Base-by-base conservation (phyloP, 2,888 invertebrate genomes). In the Candidula unifasciata region DNA sequence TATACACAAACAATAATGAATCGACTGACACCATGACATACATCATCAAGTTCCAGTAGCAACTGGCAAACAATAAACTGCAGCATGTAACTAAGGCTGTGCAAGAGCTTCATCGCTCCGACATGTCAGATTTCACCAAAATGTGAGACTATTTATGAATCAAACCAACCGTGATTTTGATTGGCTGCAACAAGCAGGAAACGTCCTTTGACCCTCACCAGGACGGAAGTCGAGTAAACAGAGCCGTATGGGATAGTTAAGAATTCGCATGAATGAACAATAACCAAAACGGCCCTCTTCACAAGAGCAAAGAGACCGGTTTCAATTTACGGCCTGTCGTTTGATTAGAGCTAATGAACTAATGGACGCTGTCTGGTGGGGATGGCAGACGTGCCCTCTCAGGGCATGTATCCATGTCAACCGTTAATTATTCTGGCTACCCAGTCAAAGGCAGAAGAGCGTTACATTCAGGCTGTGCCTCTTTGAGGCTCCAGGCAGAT, bases 251-350 rank as follows among this genome's bases (percentile, higher is more conserved):
- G 77, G 84, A 77, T 73, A 64, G 73, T 54, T 84, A 52, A 6
- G 27, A 30, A 71, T 80, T 54, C 57, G 80, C 71, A 80, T 69
- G 71, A 33, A 33, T 21, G 54, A 57, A 54, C 71, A 69, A 57
- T 77, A 30, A 57, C 60, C 77, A 44, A 68, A 71, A 33, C 52
- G 21, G 80, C 33, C 5, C 44, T 79, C 64, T 13, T 76, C 27
- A 33, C 27, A 16, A 54, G 77, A 33, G 60, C 35, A 60, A 44
- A 35, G 60, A 30, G 77, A 57, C 77, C 57, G 60, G 57, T 33
- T 77, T 77, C 77, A 77, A 77, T 77, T 77, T 77, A 30, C 30
- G 77, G 33, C 77, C 77, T 77, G 77, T 77, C 77, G 60, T 16
- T 16, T 57, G 77, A 77, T 77, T 57, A 77, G 57, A 1, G 57